Conservation (phyloP, 2,888 invertebrate species). For the Hirtodrosophila cameraria region DNA sequence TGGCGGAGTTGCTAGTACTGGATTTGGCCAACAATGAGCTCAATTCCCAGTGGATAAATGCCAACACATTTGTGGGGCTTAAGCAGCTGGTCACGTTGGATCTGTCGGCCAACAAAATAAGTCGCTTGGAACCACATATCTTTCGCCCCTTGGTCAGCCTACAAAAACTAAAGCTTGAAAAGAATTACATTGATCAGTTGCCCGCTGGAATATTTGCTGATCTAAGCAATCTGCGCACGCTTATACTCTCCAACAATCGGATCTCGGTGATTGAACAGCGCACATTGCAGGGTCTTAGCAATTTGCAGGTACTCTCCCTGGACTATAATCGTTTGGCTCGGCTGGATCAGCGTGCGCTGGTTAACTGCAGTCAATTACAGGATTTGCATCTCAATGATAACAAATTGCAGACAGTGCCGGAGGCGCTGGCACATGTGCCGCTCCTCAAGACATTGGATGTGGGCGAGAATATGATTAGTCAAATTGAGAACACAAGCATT, state of each 20-base stretch:
- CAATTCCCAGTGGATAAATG: conserved; percentile 93
- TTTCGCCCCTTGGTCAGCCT: conserved; percentile 93
- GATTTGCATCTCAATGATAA: conserved; percentile 96
- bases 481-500: conserved; percentile 92
- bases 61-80: conserved; percentile 93
- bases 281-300: conserved; percentile 93
- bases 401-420: conserved; percentile 90
- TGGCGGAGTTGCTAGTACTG: conserved; percentile 91
- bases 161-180: conserved; percentile 92
- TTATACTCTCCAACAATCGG: conserved; percentile 93
- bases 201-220: conserved; percentile 94
- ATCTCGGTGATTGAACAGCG: conserved; percentile 92
- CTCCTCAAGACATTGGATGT: conserved; percentile 94
- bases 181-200: conserved; percentile 92
- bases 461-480: conserved; percentile 94
- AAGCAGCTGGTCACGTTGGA: conserved; percentile 94
- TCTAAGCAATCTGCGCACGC: conserved; percentile 94
- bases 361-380: conserved; percentile 94
- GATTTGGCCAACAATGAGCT: conserved; percentile 94
- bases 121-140: conserved; percentile 92
- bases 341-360: conserved; percentile 93
- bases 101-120: conserved; percentile 92
- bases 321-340: conserved; percentile 93
- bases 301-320: conserved; percentile 91
- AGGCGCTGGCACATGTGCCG: conserved; percentile 92